phyloP scores from a whole-genome alignment of 2,797 vertebrate genomes.

The Pseudochirops cupreus region DNA sequence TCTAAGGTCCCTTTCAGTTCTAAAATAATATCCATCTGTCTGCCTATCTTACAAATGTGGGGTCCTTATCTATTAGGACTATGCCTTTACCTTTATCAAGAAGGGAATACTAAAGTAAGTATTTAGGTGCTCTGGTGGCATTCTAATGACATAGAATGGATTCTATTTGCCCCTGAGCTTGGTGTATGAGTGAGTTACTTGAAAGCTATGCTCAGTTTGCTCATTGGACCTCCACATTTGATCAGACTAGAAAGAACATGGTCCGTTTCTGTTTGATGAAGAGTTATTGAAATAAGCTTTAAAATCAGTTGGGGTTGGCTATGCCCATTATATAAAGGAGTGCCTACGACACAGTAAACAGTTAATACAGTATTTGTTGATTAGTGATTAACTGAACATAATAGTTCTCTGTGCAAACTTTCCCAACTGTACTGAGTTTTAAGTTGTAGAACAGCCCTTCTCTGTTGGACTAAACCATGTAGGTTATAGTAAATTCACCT shows the following conservation, averaged over 20 bases:
- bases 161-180: not conserved
- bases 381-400: slow-evolving; percentile 54
- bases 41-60: not conserved
- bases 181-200: not conserved
- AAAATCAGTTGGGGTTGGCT: not conserved
- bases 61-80: not conserved
- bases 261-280: not conserved
- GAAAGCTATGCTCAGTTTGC: not conserved
- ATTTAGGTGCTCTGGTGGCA: not conserved
- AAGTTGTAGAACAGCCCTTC: slow-evolving; percentile 60
- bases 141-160: not conserved
- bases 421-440: slow-evolving; percentile 48
- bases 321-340: not conserved
- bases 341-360: not conserved
- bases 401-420: slow-evolving; percentile 47
- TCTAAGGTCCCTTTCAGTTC: not conserved
- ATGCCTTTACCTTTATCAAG: not conserved
- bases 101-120: not conserved
- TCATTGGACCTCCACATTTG: not conserved
- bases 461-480: slow-evolving; percentile 56
- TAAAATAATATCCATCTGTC: not conserved
- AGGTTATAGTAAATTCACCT: slow-evolving; percentile 53
- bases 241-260: not conserved
- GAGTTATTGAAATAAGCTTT: not conserved
- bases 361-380: slow-evolving; percentile 2